Conservation (phyloP, 2,797 vertebrate species). For the Okamejei kenojei region DNA sequence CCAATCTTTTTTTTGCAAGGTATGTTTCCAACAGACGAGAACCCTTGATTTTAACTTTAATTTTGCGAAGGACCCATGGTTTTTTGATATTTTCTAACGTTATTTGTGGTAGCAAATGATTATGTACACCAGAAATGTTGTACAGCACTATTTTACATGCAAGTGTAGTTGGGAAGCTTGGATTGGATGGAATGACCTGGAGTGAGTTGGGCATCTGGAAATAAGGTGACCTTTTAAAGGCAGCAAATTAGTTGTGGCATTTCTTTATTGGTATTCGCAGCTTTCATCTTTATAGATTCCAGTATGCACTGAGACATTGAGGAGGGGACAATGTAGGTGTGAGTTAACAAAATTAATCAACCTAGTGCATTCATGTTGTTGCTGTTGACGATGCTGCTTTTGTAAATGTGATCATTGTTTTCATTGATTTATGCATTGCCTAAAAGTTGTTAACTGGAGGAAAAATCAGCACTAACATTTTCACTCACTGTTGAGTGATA, state of each 20-base stretch:
- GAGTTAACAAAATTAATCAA: not conserved
- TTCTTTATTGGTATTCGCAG: not conserved
- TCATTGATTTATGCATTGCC: not conserved
- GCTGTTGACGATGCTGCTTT: not conserved
- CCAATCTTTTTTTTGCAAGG: too few species aligned
- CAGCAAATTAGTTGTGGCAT: not conserved
- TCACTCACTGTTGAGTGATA: constrained; percentile 13
- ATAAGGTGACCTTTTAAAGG: not conserved
- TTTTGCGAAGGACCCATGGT: too few species aligned
- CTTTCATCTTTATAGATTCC: not conserved
- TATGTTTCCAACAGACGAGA: too few species aligned
- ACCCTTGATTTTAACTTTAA: too few species aligned
- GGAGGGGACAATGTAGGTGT: not conserved
- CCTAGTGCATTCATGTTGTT: not conserved
- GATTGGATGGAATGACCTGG: not conserved
- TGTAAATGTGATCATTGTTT: not conserved
- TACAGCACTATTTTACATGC: not conserved
- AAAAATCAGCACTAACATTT: not conserved
- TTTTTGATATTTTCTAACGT: not conserved
- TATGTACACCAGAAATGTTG: not conserved
- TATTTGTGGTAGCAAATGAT: not conserved
- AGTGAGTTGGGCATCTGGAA: too few species aligned
- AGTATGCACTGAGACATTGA: not conserved
- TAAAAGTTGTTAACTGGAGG: not conserved
- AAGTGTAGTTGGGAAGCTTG: too few species aligned